Base-by-base conservation (phyloP, 2,888 invertebrate species). In the Netelia melanura region DNA sequence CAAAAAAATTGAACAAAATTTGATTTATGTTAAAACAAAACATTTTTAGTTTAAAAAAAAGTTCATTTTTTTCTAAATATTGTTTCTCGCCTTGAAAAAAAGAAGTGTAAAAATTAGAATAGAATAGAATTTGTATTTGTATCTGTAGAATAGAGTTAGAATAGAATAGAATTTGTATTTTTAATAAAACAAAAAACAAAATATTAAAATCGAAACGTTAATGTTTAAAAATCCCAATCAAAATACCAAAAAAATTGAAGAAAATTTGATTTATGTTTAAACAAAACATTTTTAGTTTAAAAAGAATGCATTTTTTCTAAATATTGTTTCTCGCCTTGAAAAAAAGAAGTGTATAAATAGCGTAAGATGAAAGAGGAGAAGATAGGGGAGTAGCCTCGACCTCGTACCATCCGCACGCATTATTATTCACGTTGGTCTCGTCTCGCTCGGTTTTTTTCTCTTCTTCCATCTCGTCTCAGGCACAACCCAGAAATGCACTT, bases 401-500 rank as follows among this genome's bases (percentile, higher is more conserved):
- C 67, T 58, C 67, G 76, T 77, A 77, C 61, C 67, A 14, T 61
- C 58, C 61, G 61, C 48, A 44, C 30, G 58, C 43, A 68, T 77
- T 67, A 77, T 68, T 43, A 54, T 44, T 67, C 75, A 25, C 65
- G 68, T 70, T 79, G 48, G 58, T 44, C 54, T 56, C 8, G 56
- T 56, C 17, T 3, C 17, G 14, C 17, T 54, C 25, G 48, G 14
- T 14, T 48, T 48, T 48, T 48, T 10, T 48, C 38, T 44, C 72
- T 23, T 61, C 23, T 72, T 72, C 17, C 23, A 21, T 38, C 44
- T 44, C 68, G 58, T 77, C 43, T 58, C 43, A 25, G 64, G 56
- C 80, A 82, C 83, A 84, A 81, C 83, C 84, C 82, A 86, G 86
- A 87, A 87, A 87, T 81, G 86, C 84, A 77, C 84, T 87, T 86